Percentiles rank a stretch among this genome's conserved stretches.
These are phyloP conservation scores for Nudaria mundana DNA, from an alignment of 2,888 invertebrate species.

Conservation along the genomic window DNA sequence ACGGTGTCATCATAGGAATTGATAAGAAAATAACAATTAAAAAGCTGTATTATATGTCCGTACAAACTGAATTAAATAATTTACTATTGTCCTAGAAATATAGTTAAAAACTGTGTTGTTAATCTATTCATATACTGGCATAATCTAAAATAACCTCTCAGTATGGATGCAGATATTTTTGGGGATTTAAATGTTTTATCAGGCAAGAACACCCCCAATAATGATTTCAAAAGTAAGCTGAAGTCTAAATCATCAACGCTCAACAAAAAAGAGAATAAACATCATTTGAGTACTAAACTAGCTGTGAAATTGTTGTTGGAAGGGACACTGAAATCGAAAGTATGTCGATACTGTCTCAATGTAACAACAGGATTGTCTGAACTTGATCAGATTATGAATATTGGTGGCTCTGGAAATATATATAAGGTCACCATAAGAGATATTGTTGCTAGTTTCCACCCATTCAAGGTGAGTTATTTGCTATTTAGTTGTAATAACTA, in stretches of 20 bases:
- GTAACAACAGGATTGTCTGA: slow-evolving; percentile 48
- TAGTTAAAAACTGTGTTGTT: too few species aligned
- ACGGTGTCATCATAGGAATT: too few species aligned
- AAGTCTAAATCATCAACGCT: background rate
- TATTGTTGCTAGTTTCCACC: slow-evolving; percentile 66
- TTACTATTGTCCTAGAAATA: too few species aligned
- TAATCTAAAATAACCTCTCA: slow-evolving; percentile 31
- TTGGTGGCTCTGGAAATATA: slow-evolving; percentile 48
- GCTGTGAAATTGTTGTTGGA: slow-evolving; percentile 58
- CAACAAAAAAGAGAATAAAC: background rate
- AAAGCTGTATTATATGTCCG: too few species aligned
- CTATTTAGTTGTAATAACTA: too few species aligned
- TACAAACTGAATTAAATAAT: too few species aligned
- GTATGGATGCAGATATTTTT: slow-evolving; percentile 34
- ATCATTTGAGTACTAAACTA: slow-evolving; percentile 52
- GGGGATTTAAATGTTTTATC: slow-evolving; percentile 16
- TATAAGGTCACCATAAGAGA: slow-evolving; percentile 62
- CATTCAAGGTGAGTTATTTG: slow-evolving; percentile 57
- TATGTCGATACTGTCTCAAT: slow-evolving; percentile 65
- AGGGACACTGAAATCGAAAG: slow-evolving; percentile 52
- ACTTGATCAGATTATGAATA: slow-evolving; percentile 56
- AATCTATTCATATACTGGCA: too few species aligned
- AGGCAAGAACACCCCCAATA: slow-evolving; percentile 26
- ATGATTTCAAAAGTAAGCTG: slow-evolving; percentile 7
- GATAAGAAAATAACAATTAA: too few species aligned